A percentile compares a stretch with the other conserved stretches of the same genome.
These are phyloP conservation scores for Ichneumon xanthorius DNA, from an alignment of 2,888 invertebrate genomes.

Conservation along the genomic window DNA sequence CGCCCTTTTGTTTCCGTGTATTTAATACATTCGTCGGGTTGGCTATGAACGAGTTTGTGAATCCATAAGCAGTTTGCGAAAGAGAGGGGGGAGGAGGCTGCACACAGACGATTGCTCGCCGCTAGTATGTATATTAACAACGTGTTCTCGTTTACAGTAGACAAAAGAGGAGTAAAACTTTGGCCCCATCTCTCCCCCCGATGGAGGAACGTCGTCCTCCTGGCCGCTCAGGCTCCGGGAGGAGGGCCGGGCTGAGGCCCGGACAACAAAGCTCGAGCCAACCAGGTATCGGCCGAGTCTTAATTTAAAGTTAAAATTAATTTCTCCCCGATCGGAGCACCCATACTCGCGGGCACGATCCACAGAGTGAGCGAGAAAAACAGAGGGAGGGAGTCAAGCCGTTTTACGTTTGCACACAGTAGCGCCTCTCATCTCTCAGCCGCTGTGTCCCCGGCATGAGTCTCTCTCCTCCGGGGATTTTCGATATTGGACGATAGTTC, in stretches of 20 bases:
- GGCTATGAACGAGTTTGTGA: conserved; percentile 65
- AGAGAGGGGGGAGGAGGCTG: conserved; percentile 9
- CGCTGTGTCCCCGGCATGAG: conserved; percentile 55
- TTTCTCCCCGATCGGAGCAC: conserved; percentile 77
- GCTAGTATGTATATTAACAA: conserved; percentile 68
- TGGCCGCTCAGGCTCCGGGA: conserved; percentile 1
- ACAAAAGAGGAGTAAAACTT: conserved; percentile 83
- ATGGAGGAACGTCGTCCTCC: conserved; percentile 62
- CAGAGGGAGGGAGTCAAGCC: conserved; percentile 36
- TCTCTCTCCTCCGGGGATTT: conserved; percentile 58
- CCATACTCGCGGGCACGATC: conserved; percentile 46
- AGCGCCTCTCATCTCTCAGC: conserved; percentile 66
- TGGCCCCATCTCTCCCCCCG: conserved; percentile 69
- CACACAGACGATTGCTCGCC: conserved; percentile 40
- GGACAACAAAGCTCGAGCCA: conserved; percentile 81
- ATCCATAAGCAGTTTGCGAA: conserved; percentile 61
- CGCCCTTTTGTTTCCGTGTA: conserved; percentile 37
- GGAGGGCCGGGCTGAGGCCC: conserved; percentile 65
- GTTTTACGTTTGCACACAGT: conserved; percentile 73
- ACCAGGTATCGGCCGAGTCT: conserved; percentile 83
- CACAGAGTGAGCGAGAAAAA: conserved; percentile 9
- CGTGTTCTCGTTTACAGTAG: conserved; percentile 78
- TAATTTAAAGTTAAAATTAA: conserved; percentile 85
- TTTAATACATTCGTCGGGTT: conserved; percentile 57
- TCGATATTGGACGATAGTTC: conserved; percentile 67